Conservation (phyloP, 2,113 vertebrate species). For the Rhinoderma darwinii region DNA sequence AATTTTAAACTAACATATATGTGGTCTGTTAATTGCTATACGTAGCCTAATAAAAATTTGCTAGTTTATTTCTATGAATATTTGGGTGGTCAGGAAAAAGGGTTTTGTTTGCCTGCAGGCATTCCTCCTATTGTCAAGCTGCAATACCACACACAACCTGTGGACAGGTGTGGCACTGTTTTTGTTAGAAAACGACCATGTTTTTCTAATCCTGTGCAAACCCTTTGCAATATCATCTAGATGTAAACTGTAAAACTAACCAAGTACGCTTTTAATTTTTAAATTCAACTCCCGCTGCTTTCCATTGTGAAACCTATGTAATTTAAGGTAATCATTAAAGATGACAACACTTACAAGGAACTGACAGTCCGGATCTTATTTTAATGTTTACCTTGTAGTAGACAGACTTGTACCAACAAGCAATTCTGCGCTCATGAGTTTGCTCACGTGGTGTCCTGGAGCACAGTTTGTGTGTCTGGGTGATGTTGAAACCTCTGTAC, state of each 20-base stretch:
- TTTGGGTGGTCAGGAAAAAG: no score
- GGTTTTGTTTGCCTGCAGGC: no score
- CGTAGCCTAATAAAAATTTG: no score
- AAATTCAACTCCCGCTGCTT: neutral
- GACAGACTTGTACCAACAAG: neutral
- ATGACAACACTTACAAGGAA: neutral
- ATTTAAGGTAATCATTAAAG: neutral
- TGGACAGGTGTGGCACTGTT: no score
- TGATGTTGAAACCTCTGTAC: neutral
- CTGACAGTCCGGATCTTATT: neutral
- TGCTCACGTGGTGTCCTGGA: neutral
- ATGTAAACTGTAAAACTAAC: neutral
- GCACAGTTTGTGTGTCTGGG: neutral
- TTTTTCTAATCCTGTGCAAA: no score
- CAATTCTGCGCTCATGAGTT: neutral
- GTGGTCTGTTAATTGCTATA: no score
- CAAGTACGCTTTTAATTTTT: no score
- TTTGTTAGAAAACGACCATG: no score
- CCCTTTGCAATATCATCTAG: neutral
- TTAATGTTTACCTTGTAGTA: neutral
- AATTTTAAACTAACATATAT: no score
- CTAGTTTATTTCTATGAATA: no score
- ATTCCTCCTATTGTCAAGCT: no score
- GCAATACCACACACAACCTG: no score
- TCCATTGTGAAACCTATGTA: neutral